Percentiles rank a stretch among this genome's conserved stretches.
Conservation (phyloP, 2,888 invertebrate genomes). For the Coleophora flavipennella region DNA sequence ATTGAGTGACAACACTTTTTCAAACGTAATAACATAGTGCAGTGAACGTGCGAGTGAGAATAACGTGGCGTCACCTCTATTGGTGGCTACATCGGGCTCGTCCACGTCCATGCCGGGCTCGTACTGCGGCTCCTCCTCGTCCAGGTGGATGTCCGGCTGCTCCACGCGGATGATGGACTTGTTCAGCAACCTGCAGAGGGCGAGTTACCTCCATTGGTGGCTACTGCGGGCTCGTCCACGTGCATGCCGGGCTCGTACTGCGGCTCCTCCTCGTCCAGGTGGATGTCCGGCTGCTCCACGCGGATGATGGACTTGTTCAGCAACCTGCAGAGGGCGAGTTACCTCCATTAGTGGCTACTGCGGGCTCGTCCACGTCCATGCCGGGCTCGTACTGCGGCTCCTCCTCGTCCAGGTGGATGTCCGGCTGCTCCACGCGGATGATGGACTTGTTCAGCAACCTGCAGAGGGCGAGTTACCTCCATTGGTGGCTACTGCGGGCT, state of each 20-base stretch:
- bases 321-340: constrained; percentile 60
- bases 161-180: constrained; percentile 98
- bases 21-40: too few species aligned
- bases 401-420: constrained; percentile 92
- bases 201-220: neutral
- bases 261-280: constrained; percentile 85
- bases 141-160: constrained; percentile 96
- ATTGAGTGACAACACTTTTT: too few species aligned
- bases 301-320: constrained; percentile 97
- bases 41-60: too few species aligned
- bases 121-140: constrained; percentile 78
- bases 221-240: constrained; percentile 49
- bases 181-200: constrained; percentile 79
- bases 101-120: constrained; percentile 72
- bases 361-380: constrained; percentile 67
- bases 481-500: constrained; percentile 15
- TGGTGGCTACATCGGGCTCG: constrained; percentile 21
- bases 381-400: constrained; percentile 66
- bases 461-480: constrained; percentile 3
- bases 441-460: constrained; percentile 95
- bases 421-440: constrained; percentile 97
- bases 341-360: neutral
- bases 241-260: constrained; percentile 67
- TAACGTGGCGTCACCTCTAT: too few species aligned
- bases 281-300: constrained; percentile 97